phyloP scores from a whole-genome alignment of 53 echinoderm and acorn worm species.

The Temnopleurus reevesii region DNA sequence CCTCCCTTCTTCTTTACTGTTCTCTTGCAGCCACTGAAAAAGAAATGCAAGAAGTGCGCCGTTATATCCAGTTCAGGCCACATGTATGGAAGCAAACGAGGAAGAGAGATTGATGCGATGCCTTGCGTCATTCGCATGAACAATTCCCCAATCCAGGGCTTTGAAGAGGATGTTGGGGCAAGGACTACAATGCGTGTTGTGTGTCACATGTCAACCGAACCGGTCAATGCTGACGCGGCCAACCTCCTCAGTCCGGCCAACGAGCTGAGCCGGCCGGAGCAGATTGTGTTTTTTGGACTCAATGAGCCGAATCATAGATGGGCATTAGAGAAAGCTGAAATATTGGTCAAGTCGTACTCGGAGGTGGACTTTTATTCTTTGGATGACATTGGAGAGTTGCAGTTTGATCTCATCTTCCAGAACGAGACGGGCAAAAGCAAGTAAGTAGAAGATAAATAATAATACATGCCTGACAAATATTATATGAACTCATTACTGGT shows the following conservation, averaged over 20 bases:
- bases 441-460: too few relatives aligned
- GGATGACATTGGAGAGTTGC: conserved; percentile 78
- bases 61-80: conserved; percentile 86
- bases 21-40: conserved; percentile 57
- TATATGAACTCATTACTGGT: too few relatives aligned
- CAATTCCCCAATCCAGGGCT: conserved; percentile 75
- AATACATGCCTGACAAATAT: too few relatives aligned
- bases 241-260: conserved; percentile 57
- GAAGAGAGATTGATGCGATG: conserved; percentile 76
- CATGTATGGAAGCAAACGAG: conserved; percentile 68
- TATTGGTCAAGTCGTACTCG: conserved; percentile 63
- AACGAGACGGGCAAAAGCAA: conserved; percentile 92
- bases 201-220: conserved; percentile 81
- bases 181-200: conserved; percentile 86
- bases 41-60: conserved; percentile 84
- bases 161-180: conserved; percentile 78
- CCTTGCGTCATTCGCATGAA: conserved; percentile 95
- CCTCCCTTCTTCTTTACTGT: background rate
- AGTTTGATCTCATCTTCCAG: conserved; percentile 86
- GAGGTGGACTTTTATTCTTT: conserved; percentile 77
- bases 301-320: conserved; percentile 74
- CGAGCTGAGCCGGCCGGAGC: conserved; percentile 60
- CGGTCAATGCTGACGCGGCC: conserved; percentile 60
- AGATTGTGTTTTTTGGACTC: conserved; percentile 79
- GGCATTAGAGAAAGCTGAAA: conserved; percentile 70